Percentiles rank a stretch among this genome's conserved stretches.
These are phyloP conservation scores for Helicoverpa armigera DNA, from an alignment of 1,140 invertebrate species.

Conservation along the genomic window DNA sequence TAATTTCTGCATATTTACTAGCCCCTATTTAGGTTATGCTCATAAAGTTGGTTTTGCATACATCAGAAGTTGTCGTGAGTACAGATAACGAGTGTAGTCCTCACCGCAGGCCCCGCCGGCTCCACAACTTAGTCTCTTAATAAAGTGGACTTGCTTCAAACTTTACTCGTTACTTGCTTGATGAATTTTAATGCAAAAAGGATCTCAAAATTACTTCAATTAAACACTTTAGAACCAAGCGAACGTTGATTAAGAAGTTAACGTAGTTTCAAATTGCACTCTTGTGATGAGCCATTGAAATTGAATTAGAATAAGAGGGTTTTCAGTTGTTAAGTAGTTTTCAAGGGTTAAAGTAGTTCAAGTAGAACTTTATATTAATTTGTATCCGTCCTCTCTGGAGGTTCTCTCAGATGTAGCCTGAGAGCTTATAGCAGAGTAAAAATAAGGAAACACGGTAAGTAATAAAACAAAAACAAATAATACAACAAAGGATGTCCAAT, in stretches of 20 bases:
- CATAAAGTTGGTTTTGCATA: constrained; percentile 13
- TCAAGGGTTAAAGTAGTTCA: neutral
- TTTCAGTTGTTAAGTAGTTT: neutral
- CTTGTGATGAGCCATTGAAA: neutral
- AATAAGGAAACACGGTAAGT: no score
- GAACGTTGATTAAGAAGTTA: constrained; percentile 29
- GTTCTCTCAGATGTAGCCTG: no score
- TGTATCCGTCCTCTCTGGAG: no score
- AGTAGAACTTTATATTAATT: no score
- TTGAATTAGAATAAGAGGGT: neutral
- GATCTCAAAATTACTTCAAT: constrained; percentile 33
- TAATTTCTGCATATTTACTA: neutral
- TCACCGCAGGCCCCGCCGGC: neutral
- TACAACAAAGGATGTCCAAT: neutral
- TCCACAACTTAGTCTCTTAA: constrained; percentile 9
- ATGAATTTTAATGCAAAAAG: constrained; percentile 51
- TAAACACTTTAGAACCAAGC: constrained; percentile 13
- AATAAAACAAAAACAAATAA: neutral
- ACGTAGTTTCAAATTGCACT: neutral
- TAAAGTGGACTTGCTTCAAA: constrained; percentile 26
- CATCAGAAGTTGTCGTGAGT: neutral
- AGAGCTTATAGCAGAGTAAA: no score
- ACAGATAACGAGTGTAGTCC: neutral
- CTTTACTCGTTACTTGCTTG: constrained; percentile 40
- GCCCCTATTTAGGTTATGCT: neutral